These are phyloP conservation scores for Rhagologus leucostigma DNA, from an alignment of 2,113 vertebrate genomes.

Conservation along the genomic window DNA sequence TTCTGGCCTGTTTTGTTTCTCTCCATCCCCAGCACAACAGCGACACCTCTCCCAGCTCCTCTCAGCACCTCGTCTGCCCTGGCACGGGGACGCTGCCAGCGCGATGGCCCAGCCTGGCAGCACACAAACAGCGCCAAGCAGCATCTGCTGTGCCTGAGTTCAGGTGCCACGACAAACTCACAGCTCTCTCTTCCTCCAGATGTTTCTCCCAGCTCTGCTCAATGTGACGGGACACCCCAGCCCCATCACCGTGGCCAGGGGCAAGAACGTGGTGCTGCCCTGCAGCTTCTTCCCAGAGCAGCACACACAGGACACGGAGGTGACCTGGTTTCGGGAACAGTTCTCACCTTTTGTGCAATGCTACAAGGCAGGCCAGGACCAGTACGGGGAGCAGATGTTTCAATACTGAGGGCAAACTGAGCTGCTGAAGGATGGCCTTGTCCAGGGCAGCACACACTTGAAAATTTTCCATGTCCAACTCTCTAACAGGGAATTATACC, in stretches of 20 bases:
- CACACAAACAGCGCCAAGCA: rapidly evolving
- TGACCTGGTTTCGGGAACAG: not conserved
- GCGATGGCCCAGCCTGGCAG: rapidly evolving
- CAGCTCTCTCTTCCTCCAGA: rapidly evolving
- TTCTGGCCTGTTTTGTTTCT: no score
- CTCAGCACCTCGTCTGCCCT: rapidly evolving
- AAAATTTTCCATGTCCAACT: not conserved
- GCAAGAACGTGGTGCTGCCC: not conserved
- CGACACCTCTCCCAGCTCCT: not conserved
- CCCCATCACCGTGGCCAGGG: not conserved
- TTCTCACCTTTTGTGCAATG: not conserved
- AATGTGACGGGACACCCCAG: rapidly evolving
- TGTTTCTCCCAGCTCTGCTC: not conserved
- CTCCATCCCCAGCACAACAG: no score
- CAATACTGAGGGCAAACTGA: not conserved
- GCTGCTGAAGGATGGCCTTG: not conserved
- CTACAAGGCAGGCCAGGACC: not conserved
- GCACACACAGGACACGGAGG: rapidly evolving
- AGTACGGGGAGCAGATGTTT: not conserved
- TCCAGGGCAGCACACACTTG: not conserved
- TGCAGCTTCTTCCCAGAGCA: not conserved
- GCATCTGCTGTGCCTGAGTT: not conserved
- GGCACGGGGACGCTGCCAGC: rapidly evolving
- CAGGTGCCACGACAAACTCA: not conserved
- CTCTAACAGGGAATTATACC: not conserved